Evolutionary conservation across 2,113 vertebrate species (phyloP).

Genomic region (Austrofundulus limnaeus): DNA sequence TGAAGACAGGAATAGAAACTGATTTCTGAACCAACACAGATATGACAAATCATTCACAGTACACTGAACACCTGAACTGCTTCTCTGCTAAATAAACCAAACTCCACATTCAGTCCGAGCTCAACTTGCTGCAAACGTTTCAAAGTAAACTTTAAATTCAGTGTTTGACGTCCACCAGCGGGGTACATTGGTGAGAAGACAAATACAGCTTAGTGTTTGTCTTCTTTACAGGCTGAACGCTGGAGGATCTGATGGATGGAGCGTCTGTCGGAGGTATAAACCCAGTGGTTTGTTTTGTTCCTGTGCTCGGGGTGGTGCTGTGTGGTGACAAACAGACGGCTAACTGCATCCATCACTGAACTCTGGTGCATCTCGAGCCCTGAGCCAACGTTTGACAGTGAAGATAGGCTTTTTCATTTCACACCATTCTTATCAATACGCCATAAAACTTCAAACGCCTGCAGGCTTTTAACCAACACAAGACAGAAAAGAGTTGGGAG

Average conservation of each 20-base stretch:
- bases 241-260: slow-evolving; percentile 26
- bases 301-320: slow-evolving; percentile 44
- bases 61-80: no score
- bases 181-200: neutral
- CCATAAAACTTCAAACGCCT: slow-evolving; percentile 43
- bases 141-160: no score
- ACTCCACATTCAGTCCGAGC: no score
- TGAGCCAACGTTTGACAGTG: slow-evolving; percentile 33
- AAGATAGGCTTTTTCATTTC: slow-evolving; percentile 38
- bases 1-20: no score
- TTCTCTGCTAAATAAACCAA: no score
- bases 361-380: slow-evolving; percentile 27
- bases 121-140: no score
- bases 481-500: slow-evolving; percentile 13
- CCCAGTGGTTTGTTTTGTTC: slow-evolving; percentile 36
- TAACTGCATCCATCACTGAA: slow-evolving; percentile 67
- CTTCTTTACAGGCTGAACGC: slow-evolving; percentile 20
- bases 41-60: no score
- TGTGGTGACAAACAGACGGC: slow-evolving; percentile 51
- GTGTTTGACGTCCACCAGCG: neutral
- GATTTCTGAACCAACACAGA: no score
- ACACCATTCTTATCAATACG: slow-evolving; percentile 57
- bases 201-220: neutral
- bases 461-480: slow-evolving; percentile 26
- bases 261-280: slow-evolving; percentile 31